Evolutionary conservation across 2,797 vertebrate genomes (phyloP).

Genomic region (Botia kubotai): DNA sequence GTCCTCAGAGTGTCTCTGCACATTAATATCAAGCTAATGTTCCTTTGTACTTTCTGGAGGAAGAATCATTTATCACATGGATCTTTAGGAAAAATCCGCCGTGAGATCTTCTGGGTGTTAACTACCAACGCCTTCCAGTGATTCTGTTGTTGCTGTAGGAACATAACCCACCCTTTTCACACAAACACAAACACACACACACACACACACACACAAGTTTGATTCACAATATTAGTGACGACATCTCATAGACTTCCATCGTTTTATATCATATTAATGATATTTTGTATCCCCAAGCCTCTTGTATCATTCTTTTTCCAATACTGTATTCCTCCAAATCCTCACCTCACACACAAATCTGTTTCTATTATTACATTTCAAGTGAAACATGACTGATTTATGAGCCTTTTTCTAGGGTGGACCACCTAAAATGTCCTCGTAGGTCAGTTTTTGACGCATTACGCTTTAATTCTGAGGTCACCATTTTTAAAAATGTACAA

Average conservation of each 20-base stretch:
- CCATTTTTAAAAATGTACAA: background rate
- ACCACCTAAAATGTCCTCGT: background rate
- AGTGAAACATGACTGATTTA: too few relatives aligned
- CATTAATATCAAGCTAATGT: conserved; percentile 48
- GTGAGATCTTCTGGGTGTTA: conserved; percentile 38
- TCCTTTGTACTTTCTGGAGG: conserved; percentile 38
- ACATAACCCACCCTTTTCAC: conserved; percentile 22
- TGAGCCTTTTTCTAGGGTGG: background rate
- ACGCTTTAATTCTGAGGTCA: background rate
- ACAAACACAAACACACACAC: background rate
- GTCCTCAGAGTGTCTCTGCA: conserved; percentile 26
- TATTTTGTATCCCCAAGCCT: background rate
- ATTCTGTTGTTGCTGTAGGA: conserved; percentile 33
- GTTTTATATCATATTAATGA: background rate
- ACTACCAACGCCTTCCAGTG: conserved; percentile 27
- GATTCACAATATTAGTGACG: background rate
- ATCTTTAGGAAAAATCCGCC: conserved; percentile 47
- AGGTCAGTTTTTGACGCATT: background rate
- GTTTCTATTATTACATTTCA: too few relatives aligned
- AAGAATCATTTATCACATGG: conserved; percentile 41
- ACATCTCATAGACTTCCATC: background rate
- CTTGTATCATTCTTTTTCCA: too few relatives aligned
- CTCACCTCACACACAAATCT: too few relatives aligned
- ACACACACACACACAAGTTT: background rate
- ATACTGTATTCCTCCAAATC: too few relatives aligned